These are phyloP conservation scores for Lasioglossum figueresi DNA, from an alignment of 2,888 invertebrate genomes.

Conservation along the genomic window DNA sequence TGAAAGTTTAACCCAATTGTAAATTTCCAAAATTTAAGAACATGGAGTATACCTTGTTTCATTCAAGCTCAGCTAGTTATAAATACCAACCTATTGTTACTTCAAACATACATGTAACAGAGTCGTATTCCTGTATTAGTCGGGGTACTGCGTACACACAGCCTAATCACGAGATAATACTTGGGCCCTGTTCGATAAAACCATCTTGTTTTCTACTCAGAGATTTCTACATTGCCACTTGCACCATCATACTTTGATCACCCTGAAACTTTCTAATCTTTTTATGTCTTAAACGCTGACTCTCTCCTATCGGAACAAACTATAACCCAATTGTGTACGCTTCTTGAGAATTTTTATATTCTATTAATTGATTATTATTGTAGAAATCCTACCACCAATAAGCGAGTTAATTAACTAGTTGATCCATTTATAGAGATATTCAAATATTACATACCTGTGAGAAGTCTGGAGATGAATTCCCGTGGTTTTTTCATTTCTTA, in stretches of 20 bases:
- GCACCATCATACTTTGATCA: conserved; percentile 60
- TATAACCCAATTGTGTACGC: conserved; percentile 47
- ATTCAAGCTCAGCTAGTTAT: not conserved
- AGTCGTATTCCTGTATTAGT: too few relatives aligned
- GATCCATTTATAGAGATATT: conserved; percentile 53
- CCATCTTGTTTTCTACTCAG: conserved; percentile 51
- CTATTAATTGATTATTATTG: conserved; percentile 48
- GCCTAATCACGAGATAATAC: not conserved
- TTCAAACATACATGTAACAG: too few relatives aligned
- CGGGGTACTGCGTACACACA: too few relatives aligned
- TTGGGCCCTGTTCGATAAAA: conserved; percentile 4
- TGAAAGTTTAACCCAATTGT: too few relatives aligned
- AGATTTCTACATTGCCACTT: conserved; percentile 39
- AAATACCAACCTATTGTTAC: too few relatives aligned
- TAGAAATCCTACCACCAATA: conserved; percentile 37
- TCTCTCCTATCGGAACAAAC: conserved; percentile 30
- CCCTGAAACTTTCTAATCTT: conserved; percentile 38
- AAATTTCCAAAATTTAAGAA: not conserved
- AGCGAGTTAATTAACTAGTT: conserved; percentile 54
- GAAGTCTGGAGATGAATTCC: conserved; percentile 50
- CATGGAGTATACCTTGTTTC: not conserved
- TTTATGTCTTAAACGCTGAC: conserved; percentile 11
- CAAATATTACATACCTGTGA: conserved; percentile 31
- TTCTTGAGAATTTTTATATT: conserved; percentile 52
- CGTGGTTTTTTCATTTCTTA: conserved; percentile 52